These are phyloP conservation scores for Thereva unica DNA, from an alignment of 2,888 invertebrate species.

Conservation along the genomic window DNA sequence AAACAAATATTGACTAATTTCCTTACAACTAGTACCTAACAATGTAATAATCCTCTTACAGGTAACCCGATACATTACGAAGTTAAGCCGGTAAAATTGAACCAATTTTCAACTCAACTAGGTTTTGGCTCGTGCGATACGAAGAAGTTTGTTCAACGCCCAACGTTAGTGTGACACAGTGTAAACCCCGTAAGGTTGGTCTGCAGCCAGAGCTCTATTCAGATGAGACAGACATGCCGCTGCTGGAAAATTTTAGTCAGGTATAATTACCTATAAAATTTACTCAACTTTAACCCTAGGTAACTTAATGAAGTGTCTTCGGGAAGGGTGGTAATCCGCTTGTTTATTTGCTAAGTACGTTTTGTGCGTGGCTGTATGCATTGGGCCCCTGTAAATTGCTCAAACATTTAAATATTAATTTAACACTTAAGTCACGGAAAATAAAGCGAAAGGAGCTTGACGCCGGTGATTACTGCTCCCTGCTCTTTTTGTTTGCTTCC, in stretches of 20 bases:
- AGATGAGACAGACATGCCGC: not conserved
- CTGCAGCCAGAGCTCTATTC: constrained; percentile 1
- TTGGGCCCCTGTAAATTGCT: not conserved
- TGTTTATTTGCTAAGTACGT: too few relatives aligned
- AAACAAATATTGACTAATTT: not conserved
- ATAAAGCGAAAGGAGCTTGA: not conserved
- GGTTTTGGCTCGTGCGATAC: not conserved
- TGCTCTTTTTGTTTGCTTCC: too few relatives aligned
- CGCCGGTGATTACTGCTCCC: too few relatives aligned
- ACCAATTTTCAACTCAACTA: constrained; percentile 20
- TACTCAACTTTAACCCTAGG: not conserved
- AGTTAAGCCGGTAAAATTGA: constrained; percentile 19
- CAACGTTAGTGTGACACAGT: too few relatives aligned
- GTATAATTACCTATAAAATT: constrained; percentile 6
- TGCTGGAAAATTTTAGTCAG: not conserved
- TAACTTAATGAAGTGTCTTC: not conserved
- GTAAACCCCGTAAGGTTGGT: not conserved
- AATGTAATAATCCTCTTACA: constrained; percentile 15
- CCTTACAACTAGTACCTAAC: not conserved
- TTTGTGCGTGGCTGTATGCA: too few relatives aligned
- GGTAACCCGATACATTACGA: constrained; percentile 12
- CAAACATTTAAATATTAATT: constrained; percentile 18
- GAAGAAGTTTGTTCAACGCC: too few relatives aligned
- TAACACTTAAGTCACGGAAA: constrained; percentile 11
- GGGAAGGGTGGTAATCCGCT: too few relatives aligned